A percentile compares a stretch with the other conserved stretches of the same genome.
These are phyloP conservation scores for Machaerirhynchus nigripectus DNA, from an alignment of 2,113 vertebrate species.

Conservation along the genomic window DNA sequence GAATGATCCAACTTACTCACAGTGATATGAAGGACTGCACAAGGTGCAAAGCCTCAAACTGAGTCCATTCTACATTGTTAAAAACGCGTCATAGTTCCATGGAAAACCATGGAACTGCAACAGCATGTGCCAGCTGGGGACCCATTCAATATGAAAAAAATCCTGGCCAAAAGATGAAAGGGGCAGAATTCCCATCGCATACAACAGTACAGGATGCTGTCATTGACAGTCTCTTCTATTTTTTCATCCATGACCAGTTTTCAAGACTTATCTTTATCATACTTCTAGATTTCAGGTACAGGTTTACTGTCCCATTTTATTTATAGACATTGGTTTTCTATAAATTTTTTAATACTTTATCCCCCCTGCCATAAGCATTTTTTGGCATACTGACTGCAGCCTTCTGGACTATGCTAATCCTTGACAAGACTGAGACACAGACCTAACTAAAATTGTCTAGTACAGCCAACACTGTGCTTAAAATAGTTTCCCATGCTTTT, in stretches of 20 bases:
- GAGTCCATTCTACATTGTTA: not conserved
- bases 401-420: slow-evolving; percentile 79
- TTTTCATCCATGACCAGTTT: slow-evolving; percentile 21
- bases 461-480: slow-evolving; percentile 71
- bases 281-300: slow-evolving; percentile 54
- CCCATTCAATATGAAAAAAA: not conserved
- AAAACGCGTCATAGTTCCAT: not conserved
- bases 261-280: slow-evolving; percentile 30
- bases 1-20: not conserved
- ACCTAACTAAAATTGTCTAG: slow-evolving; percentile 74
- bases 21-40: not conserved
- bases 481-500: slow-evolving; percentile 72
- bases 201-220: not conserved
- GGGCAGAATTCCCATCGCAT: not conserved
- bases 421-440: slow-evolving; percentile 74
- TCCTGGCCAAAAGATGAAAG: not conserved
- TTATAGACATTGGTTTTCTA: slow-evolving; percentile 65
- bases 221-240: not conserved
- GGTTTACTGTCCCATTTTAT: slow-evolving; percentile 62
- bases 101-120: not conserved
- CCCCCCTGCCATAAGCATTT: slow-evolving; percentile 67
- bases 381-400: slow-evolving; percentile 66
- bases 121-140: not conserved
- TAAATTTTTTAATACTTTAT: slow-evolving; percentile 67
- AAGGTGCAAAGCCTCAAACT: not conserved